Base-by-base conservation (phyloP, 2,888 invertebrate genomes). In the Ceramica pisi region DNA sequence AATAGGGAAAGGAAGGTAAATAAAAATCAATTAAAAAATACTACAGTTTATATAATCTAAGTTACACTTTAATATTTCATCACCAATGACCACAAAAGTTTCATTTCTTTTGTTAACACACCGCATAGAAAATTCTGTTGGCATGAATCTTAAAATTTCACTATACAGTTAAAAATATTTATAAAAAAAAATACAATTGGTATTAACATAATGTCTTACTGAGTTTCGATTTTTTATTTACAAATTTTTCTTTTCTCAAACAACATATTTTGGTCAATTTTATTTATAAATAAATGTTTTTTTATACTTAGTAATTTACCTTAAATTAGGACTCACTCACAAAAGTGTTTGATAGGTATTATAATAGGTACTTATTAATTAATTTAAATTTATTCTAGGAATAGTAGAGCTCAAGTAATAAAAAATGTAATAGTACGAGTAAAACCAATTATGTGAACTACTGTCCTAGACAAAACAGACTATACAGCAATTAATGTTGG, bases 41-140 rank as follows among this genome's bases (percentile, higher is more conserved):
- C 95, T 95, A 95, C 95, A 94, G 94, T 93, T 95, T 95, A 95
- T 95, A 93, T 95, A 95, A 94, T 95, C 92, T 90, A 95, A 95
- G 94, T 95, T 95, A 94, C 92, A 95, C 94, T 94, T 95, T 94
- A 93, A 91, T n/a, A n/a, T 94, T 91, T 94, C 92, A 91, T 93
- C 90, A 95, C 95, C 94, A 96, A 94, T 94, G 93, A 95, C 95
- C 95, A 95, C 96, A 95, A 93, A 93, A 90, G 91, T 93, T 94
- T 91, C 90, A 87, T 90, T 59, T 91, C 91, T 89, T 91, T 90
- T 92, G 88, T 93, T 92, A 92, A 90, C 93, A 94, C 95, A 95
- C 5, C 31, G 5, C 31, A 31, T 31, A 31, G 5, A 31, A 31
- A 0, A 92, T 90, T 91, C 90, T 90, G 89, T 93, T 93, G 91